A percentile compares a stretch with the other conserved stretches of the same genome.
phyloP scores from a whole-genome alignment of 2,888 invertebrate genomes.

The Agonopterix subpropinquella region DNA sequence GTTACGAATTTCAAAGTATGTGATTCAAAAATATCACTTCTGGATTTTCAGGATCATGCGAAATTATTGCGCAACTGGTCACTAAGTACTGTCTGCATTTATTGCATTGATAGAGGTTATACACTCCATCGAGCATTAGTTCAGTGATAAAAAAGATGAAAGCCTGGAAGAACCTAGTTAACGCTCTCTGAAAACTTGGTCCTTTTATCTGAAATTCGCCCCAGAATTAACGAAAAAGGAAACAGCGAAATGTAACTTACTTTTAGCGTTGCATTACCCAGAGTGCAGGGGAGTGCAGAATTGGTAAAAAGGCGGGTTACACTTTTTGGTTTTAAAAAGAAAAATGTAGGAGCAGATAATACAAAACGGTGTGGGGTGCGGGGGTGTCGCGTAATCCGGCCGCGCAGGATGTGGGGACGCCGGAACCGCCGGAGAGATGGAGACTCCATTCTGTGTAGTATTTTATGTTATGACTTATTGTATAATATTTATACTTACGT shows the following conservation, averaged over 20 bases:
- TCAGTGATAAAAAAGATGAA: too few species aligned
- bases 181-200: too few species aligned
- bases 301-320: conserved; percentile 15
- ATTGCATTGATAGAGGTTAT: too few species aligned
- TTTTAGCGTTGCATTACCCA: conserved; percentile 4
- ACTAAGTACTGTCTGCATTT: too few species aligned
- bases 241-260: conserved; percentile 1
- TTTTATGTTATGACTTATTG: neutral
- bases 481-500: neutral
- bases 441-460: neutral
- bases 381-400: conserved; percentile 33
- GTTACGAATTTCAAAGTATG: too few species aligned
- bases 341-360: conserved; percentile 47
- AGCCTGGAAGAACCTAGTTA: too few species aligned
- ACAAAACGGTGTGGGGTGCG: conserved; percentile 35
- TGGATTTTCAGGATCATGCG: too few species aligned
- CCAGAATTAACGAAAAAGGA: neutral
- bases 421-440: neutral
- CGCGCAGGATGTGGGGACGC: conserved; percentile 24
- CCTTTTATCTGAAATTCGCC: neutral
- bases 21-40: too few species aligned
- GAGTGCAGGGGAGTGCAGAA: conserved; percentile 15
- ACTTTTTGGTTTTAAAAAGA: conserved; percentile 27
- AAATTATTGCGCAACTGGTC: too few species aligned
- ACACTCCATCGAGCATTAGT: too few species aligned